Evolutionary conservation across 2,797 vertebrate genomes (phyloP), one percentile per base, ranked within the genome.

Genomic region (Pseudochirops cupreus): DNA sequence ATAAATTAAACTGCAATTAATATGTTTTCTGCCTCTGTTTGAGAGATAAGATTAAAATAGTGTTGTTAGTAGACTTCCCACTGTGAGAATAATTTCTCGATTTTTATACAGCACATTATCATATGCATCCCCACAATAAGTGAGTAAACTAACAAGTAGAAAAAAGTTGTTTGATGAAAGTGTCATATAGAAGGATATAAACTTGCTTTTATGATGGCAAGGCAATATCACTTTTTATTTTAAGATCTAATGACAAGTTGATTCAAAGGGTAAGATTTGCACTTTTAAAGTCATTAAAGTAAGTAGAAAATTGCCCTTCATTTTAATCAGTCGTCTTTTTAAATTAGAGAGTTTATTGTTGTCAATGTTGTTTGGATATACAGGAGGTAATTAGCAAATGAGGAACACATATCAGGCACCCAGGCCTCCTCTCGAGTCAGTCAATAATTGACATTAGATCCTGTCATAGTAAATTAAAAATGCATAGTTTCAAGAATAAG

Each of bases 11-110:
- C 91, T 94, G 97, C 98, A 99, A 99, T 99, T 99, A 99, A 98
- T 98, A 96, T 98, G 95, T 98, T 98, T 99, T 98, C 95, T 97
- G 96, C 96, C 93, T 97, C 95, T 95, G 91, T 97, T 99, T 99
- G 96, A 98, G 98, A 96, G 97, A 96, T 97, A 97, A 97, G 96
- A 96, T 99, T 98, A 98, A 98, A 98, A 98, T 97, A 97, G 96
- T 91, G 95, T 97, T 98, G 97, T 97, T 98, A 97, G 96, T 93
- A 95, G 98, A 96, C 98, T 98, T 98, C 99, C 98, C 97, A 98
- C 99, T 99, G 99, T 96, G 99, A 99, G 98, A 98, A 98, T 99
- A 99, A 99, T 99, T 99, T 99, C 98, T 97, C 97, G 94, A 98
- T 98, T 99, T 99, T 99, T 98, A 98, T 98, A 96, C 94, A 96